Evolutionary conservation across 2,113 vertebrate species (phyloP).

Genomic region (Rhinolophus sinicus): DNA sequence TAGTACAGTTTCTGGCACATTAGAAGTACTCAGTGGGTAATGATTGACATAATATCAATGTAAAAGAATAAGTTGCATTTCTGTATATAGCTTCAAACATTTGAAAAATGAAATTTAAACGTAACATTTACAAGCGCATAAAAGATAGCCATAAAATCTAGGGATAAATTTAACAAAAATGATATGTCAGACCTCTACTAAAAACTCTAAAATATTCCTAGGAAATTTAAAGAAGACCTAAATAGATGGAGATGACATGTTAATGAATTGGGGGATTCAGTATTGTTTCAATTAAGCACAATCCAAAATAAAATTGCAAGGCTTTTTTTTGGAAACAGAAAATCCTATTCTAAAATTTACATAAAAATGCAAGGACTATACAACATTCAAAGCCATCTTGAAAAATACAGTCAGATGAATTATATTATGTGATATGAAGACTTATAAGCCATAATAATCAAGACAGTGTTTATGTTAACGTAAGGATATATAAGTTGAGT

Average conservation of each 20-base stretch:
- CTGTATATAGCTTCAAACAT: not conserved
- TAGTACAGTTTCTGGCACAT: not conserved
- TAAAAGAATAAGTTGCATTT: not conserved
- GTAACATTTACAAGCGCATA: not conserved
- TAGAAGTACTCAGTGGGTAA: not conserved
- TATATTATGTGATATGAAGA: not conserved
- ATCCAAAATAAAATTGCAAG: not conserved
- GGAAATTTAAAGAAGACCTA: not conserved
- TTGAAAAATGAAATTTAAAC: constrained; percentile 37
- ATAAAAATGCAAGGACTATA: not conserved
- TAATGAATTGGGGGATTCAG: not conserved
- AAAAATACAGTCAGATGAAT: not conserved
- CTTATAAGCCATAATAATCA: not conserved
- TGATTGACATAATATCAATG: not conserved
- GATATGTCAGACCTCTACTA: not conserved
- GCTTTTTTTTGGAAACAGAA: not conserved
- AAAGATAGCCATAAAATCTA: not conserved
- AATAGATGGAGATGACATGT: not conserved
- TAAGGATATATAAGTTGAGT: not conserved
- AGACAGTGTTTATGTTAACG: not conserved
- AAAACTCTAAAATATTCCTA: not conserved
- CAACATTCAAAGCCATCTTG: not conserved
- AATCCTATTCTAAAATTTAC: not conserved
- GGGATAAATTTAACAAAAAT: not conserved
- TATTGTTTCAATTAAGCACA: not conserved